Evolutionary conservation across 2,888 invertebrate genomes (phyloP).

Genomic region (Diplazon laetatorius): DNA sequence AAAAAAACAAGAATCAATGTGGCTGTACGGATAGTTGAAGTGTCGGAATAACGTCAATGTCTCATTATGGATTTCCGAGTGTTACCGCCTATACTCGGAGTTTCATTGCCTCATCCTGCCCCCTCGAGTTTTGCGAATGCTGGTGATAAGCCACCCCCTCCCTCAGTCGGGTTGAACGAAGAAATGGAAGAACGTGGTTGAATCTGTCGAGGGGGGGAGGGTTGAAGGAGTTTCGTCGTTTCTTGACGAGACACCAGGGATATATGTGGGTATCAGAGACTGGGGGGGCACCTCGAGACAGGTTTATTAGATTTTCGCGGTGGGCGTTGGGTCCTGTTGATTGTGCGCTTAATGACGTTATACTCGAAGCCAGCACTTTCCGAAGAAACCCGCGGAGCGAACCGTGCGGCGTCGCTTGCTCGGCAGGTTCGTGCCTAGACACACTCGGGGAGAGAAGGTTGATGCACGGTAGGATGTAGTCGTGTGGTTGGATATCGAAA

Average conservation of each 20-base stretch:
- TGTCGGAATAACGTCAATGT: slow-evolving; percentile 14
- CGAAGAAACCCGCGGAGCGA: slow-evolving; percentile 51
- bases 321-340: slow-evolving; percentile 72
- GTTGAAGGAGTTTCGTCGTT: slow-evolving; percentile 26
- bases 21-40: slow-evolving; percentile 47
- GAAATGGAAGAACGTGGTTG: background rate
- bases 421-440: slow-evolving; percentile 57
- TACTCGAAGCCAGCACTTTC: slow-evolving; percentile 61
- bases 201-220: too few relatives aligned
- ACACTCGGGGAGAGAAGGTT: slow-evolving; percentile 15
- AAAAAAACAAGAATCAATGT: slow-evolving; percentile 59
- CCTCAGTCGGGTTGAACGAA: background rate
- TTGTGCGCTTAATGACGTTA: slow-evolving; percentile 79
- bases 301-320: slow-evolving; percentile 78
- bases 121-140: slow-evolving; percentile 17
- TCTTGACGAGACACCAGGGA: slow-evolving; percentile 69
- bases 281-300: slow-evolving; percentile 64
- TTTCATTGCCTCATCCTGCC: background rate
- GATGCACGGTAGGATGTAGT: slow-evolving; percentile 31
- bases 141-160: too few relatives aligned
- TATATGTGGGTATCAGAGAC: slow-evolving; percentile 74
- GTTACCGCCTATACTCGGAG: background rate
- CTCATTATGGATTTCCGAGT: slow-evolving; percentile 4
- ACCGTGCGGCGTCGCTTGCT: slow-evolving; percentile 47
- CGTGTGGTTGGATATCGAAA: slow-evolving; percentile 42